Conservation (phyloP, 2,888 invertebrate genomes). For the Myopa testacea region DNA sequence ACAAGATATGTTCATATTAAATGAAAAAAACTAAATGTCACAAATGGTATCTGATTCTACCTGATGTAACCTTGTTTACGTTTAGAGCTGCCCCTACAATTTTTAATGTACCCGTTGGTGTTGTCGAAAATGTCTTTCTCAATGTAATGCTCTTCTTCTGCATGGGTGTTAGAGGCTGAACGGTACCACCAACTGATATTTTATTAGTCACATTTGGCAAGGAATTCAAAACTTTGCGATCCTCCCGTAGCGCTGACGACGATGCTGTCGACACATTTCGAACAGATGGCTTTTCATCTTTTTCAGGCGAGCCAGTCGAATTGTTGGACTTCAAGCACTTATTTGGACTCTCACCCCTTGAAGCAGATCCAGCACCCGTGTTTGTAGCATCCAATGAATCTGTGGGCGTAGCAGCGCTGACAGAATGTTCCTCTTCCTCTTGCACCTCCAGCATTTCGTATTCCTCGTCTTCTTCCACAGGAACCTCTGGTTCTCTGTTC, state of each 20-base stretch:
- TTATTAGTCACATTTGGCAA: conserved; percentile 28
- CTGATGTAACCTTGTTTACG: conserved; percentile 35
- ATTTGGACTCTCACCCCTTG: conserved; percentile 61
- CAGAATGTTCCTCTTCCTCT: conserved; percentile 62
- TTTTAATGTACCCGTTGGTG: conserved; percentile 32
- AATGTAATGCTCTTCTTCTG: conserved; percentile 64
- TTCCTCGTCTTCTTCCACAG: conserved; percentile 62
- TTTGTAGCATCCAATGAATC: conserved; percentile 46
- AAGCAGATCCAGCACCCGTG: conserved; percentile 51
- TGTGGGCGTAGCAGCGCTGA: conserved; percentile 30
- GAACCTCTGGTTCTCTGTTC: conserved; percentile 52
- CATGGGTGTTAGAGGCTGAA: conserved; percentile 52
- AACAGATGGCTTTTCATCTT: conserved; percentile 54
- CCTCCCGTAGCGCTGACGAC: conserved; percentile 45
- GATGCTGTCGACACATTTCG: conserved; percentile 43
- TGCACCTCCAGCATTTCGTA: conserved; percentile 67
- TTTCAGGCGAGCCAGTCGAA: conserved; percentile 58
- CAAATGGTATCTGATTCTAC: conserved; percentile 9
- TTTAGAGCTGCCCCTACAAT: conserved; percentile 27
- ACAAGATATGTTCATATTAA: not conserved
- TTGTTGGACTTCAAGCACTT: conserved; percentile 55
- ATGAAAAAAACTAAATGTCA: not conserved
- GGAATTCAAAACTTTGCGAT: conserved; percentile 42
- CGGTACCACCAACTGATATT: not conserved
- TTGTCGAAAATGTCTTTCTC: conserved; percentile 54